Conservation (phyloP, 2,797 vertebrate species). For the Halcyon badia region DNA sequence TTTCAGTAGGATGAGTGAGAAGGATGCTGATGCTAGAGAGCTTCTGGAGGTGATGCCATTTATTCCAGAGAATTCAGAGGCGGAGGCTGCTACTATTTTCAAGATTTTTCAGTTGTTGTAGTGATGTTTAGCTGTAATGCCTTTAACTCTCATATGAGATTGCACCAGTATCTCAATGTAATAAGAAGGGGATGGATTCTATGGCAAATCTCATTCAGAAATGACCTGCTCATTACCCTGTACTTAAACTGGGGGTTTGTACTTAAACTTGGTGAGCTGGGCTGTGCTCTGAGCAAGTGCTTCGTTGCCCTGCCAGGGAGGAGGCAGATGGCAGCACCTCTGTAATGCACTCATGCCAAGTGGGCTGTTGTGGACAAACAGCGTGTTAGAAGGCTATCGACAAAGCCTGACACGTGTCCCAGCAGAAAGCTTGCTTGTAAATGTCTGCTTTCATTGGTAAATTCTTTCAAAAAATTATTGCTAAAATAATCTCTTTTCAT, state of each 20-base stretch:
- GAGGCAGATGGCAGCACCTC: background rate
- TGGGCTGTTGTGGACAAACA: background rate
- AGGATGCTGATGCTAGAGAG: background rate
- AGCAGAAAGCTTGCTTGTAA: background rate
- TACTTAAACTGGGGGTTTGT: background rate
- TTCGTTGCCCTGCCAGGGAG: background rate
- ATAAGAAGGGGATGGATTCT: background rate
- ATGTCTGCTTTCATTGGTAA: background rate
- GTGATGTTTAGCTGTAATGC: background rate
- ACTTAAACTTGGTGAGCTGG: background rate
- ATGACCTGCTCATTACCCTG: background rate
- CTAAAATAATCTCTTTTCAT: background rate
- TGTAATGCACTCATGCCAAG: accelerated
- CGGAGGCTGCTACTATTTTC: background rate
- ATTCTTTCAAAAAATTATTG: background rate
- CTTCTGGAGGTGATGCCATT: background rate
- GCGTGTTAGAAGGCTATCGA: background rate
- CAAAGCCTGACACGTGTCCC: background rate
- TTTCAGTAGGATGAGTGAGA: background rate
- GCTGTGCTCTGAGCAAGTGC: background rate
- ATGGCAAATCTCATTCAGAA: background rate
- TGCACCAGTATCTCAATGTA: background rate
- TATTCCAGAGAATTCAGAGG: background rate
- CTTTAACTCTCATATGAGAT: background rate
- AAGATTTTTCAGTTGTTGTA: background rate